These are phyloP conservation scores for Drosophila littoralis DNA, from an alignment of 1,140 invertebrate genomes.

Conservation along the genomic window DNA sequence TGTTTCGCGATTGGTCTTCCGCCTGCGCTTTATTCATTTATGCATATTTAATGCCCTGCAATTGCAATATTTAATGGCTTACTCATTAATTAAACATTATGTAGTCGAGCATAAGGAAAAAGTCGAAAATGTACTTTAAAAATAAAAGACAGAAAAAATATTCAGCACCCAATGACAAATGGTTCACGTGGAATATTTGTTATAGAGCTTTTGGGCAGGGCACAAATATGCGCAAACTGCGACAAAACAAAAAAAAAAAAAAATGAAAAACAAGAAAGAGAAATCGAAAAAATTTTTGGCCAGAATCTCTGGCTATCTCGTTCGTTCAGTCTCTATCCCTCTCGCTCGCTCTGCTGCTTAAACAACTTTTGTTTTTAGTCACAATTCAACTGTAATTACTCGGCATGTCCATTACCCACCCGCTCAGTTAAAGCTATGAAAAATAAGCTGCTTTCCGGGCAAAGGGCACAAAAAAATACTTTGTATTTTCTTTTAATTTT, in stretches of 20 bases:
- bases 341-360: not conserved
- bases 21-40: slow-evolving; percentile 26
- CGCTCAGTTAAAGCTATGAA: slow-evolving; percentile 30
- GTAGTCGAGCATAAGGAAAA: slow-evolving; percentile 45
- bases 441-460: slow-evolving; percentile 67
- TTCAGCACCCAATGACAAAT: slow-evolving; percentile 41
- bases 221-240: slow-evolving; percentile 23
- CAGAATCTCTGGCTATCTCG: slow-evolving; percentile 1
- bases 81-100: slow-evolving; percentile 79
- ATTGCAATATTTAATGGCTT: slow-evolving; percentile 61
- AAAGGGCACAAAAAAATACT: slow-evolving; percentile 52
- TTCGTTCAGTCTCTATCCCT: not conserved
- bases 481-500: slow-evolving; percentile 81
- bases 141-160: not conserved
- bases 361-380: slow-evolving; percentile 59
- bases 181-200: slow-evolving; percentile 25
- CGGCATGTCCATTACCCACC: slow-evolving; percentile 62
- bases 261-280: not conserved
- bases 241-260: not conserved
- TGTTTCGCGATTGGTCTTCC: not conserved
- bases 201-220: slow-evolving; percentile 6
- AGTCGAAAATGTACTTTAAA: slow-evolving; percentile 23
- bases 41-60: slow-evolving; percentile 36
- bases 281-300: slow-evolving; percentile 59
- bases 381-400: slow-evolving; percentile 81